Evolutionary conservation across 64 coral and sea anemone genomes (phyloP).

Genomic region (Stichodactyla helianthus): DNA sequence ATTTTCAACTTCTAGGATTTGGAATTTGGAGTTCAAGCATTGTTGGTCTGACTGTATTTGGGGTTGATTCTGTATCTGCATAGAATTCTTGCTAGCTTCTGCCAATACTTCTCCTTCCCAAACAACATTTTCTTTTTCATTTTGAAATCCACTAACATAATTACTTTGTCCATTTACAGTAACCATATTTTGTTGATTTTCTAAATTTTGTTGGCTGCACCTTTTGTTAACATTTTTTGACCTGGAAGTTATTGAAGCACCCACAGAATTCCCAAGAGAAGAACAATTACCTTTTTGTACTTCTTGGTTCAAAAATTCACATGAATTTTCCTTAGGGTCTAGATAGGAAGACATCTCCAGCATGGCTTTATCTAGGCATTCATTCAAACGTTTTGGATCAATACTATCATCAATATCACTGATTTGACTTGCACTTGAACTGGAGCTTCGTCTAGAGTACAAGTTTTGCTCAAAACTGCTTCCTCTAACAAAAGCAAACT

Average conservation of each 20-base stretch:
- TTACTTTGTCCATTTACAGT: background rate
- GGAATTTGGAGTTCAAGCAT: background rate
- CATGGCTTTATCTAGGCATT: conserved; percentile 80
- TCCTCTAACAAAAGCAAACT: background rate
- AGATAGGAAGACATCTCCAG: conserved; percentile 82
- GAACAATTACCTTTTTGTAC: background rate
- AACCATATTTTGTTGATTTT: background rate
- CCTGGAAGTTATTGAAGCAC: background rate
- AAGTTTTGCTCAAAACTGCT: background rate
- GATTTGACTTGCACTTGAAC: background rate
- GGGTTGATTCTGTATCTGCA: background rate
- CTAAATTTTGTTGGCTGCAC: background rate
- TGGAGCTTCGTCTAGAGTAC: background rate
- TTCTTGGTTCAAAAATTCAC: background rate
- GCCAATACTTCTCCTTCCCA: too few relatives aligned
- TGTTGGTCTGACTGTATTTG: background rate
- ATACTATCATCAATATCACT: conserved; percentile 53
- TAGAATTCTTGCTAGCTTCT: background rate
- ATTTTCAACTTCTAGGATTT: background rate
- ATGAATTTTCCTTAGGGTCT: conserved; percentile 33
- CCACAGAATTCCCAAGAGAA: background rate
- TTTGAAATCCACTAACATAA: background rate
- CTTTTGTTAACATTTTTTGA: background rate
- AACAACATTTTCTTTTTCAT: too few relatives aligned
- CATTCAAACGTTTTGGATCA: conserved; percentile 57